Evolutionary conservation across 2,113 vertebrate species (phyloP), one percentile per base, ranked within the genome.

Genomic region (Aegithalos caudatus): DNA sequence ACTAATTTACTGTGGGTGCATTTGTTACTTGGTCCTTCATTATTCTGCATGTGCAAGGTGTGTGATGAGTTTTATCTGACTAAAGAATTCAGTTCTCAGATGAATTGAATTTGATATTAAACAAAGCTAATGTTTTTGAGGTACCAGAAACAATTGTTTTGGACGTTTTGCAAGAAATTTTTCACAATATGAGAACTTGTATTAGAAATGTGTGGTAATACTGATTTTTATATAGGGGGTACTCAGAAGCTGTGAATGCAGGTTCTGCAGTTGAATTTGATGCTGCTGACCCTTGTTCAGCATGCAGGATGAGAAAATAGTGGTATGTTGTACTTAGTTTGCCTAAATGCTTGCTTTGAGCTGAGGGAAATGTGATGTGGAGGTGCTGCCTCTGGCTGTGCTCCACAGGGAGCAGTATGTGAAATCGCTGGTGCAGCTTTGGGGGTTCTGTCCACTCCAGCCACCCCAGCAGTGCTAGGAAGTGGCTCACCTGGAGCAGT

Each of bases 381-480:
- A 44, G 6, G 0, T 10, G 29, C 25, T 58, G 86, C 35, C 88
- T 40, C n/a, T 0, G 8, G 29, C 42, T 51, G 47, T 1, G 7
- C 72, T 62, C 42, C 6, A 1, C 0, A 0, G 54, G 88, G 79
- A 86, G 71, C 58, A 13, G 67, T 8, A 25, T 66, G 72, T 78
- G 67, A 62, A 62, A 13, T 73, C 1, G 1, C 67, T 64, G 42
- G 19, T 86, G 64, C 37, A 85, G 40, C 77, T 71, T 20, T 14
- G 48, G 37, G 56, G 31, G 53, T 23, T 62, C 56, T 53, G 40
- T 64, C 56, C 0, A 0, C 14, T 60, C 77, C 93, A 78, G 77
- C 44, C 78, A 77, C 31, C 64, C 1, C 4, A 70, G 62, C 85
- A 17, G 45, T 1, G 2, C 54, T 79, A 5, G 48, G 77, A 62